Evolutionary conservation across 2,888 invertebrate species (phyloP).

Genomic region (Lydus trimaculatus): DNA sequence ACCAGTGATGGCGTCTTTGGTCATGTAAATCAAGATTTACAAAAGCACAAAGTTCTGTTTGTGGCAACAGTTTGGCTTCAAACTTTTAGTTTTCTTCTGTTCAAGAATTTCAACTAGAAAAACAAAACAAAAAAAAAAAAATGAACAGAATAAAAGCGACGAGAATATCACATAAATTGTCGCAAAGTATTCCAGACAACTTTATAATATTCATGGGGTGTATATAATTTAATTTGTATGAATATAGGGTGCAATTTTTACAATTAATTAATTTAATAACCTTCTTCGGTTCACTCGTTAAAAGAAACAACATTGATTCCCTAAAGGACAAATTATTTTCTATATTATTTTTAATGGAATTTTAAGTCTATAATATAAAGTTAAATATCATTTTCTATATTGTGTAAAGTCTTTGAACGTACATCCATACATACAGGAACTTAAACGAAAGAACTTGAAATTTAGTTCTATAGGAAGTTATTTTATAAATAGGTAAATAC

Average conservation of each 20-base stretch:
- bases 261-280: slow-evolving; percentile 4
- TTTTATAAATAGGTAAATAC: too few relatives aligned
- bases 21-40: slow-evolving; percentile 8
- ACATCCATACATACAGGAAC: too few relatives aligned
- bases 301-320: background rate
- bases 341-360: background rate
- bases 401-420: too few relatives aligned
- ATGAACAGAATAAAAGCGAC: background rate
- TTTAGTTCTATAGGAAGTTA: too few relatives aligned
- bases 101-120: background rate
- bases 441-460: too few relatives aligned
- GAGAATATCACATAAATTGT: too few relatives aligned
- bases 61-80: background rate
- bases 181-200: background rate
- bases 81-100: background rate
- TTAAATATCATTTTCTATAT: too few relatives aligned
- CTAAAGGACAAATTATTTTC: slow-evolving; percentile 2
- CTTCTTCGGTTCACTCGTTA: background rate
- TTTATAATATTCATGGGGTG: background rate
- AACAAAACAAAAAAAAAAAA: background rate
- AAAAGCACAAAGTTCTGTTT: background rate
- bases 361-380: background rate
- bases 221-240: slow-evolving; percentile 1
- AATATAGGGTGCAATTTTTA: background rate
- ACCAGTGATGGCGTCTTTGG: slow-evolving; percentile 10